Evolutionary conservation across 2,888 invertebrate genomes (phyloP).

Genomic region (Cecidostiba fungosa): DNA sequence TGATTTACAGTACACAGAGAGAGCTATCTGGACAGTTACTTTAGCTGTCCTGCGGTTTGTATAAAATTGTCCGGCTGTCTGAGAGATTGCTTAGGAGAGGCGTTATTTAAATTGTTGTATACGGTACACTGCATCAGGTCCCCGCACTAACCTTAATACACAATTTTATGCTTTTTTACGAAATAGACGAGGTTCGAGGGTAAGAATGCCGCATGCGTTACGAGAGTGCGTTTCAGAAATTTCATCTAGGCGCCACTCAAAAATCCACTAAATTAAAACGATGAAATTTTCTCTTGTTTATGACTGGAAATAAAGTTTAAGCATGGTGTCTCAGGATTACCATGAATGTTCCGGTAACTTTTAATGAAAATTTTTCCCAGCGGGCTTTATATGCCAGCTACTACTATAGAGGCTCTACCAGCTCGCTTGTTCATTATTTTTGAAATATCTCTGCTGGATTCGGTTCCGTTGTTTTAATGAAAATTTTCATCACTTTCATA

Average conservation of each 20-base stretch:
- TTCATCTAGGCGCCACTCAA: not conserved
- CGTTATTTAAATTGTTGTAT: not conserved
- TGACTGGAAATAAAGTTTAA: not conserved
- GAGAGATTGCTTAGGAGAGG: not conserved
- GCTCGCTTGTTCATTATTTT: not conserved
- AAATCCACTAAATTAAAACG: conserved; percentile 18
- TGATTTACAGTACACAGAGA: not conserved
- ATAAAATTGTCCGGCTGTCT: not conserved
- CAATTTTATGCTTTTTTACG: not conserved
- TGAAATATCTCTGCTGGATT: not conserved
- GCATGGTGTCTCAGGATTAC: not conserved
- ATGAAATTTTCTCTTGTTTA: conserved; percentile 11
- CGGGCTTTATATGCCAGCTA: not conserved
- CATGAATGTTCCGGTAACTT: not conserved
- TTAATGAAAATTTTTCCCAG: not conserved
- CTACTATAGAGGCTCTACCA: not conserved
- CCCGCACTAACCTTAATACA: not conserved
- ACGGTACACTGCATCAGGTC: not conserved
- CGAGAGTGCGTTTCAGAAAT: not conserved
- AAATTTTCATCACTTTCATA: not conserved
- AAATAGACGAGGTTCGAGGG: not conserved
- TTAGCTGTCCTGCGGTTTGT: not conserved
- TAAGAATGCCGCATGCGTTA: not conserved
- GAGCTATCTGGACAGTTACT: not conserved
- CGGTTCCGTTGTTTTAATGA: not conserved